Percentiles rank a stretch among this genome's conserved stretches.
Conservation (phyloP, 2,113 vertebrate genomes). For the Crypturellus undulatus region DNA sequence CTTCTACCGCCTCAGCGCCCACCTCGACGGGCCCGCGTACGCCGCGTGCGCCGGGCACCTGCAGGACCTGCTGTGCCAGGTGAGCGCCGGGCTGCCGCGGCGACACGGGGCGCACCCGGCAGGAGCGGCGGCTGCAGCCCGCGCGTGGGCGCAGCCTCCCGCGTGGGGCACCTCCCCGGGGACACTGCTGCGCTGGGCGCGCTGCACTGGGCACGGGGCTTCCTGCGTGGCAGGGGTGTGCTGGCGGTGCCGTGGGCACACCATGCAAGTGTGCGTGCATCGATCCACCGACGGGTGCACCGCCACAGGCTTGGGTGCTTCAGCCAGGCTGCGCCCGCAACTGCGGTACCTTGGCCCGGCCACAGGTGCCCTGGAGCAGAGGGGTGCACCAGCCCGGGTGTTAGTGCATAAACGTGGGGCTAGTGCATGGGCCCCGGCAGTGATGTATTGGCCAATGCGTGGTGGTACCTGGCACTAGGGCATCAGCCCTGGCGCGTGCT, state of each 20-base stretch:
- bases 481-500: too few relatives aligned
- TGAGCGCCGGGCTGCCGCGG: constrained; percentile 38
- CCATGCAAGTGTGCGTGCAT: too few relatives aligned
- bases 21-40: constrained; percentile 77
- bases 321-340: neutral
- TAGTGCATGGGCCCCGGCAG: fast-evolving
- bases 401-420: neutral
- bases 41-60: constrained; percentile 85
- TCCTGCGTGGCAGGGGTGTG: too few relatives aligned
- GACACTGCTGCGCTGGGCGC: neutral
- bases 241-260: too few relatives aligned
- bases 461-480: neutral
- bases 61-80: constrained; percentile 93
- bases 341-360: neutral
- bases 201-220: fast-evolving
- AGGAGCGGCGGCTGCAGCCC: neutral
- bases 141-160: too few relatives aligned
- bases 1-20: constrained; percentile 83
- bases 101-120: fast-evolving
- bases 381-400: fast-evolving
- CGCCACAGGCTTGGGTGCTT: neutral
- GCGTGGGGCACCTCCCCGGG: neutral
- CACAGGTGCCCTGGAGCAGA: neutral
- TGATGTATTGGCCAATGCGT: fast-evolving
- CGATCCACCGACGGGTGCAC: too few relatives aligned